Evolutionary conservation across 2,888 invertebrate genomes (phyloP).

Genomic region (Drosophila mimica): DNA sequence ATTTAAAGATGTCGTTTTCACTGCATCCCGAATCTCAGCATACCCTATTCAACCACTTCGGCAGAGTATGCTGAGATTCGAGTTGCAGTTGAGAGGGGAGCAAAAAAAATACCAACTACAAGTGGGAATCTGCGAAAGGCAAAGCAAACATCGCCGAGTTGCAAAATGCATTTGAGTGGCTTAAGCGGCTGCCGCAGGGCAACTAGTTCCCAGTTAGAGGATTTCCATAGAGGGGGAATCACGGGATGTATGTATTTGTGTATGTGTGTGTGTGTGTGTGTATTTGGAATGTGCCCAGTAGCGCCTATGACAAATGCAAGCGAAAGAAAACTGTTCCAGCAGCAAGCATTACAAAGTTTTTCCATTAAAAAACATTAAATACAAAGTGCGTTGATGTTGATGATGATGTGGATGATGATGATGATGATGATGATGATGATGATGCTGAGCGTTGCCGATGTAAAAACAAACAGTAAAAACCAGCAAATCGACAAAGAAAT

Average conservation of each 20-base stretch:
- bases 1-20: not conserved
- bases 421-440: constrained; percentile 19
- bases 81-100: constrained; percentile 14
- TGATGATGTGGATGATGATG: constrained; percentile 29
- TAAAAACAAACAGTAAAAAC: constrained; percentile 59
- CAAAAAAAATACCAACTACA: constrained; percentile 35
- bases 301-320: constrained; percentile 63
- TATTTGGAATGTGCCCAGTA: constrained; percentile 23
- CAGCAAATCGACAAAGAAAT: constrained; percentile 43
- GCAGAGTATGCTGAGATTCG: constrained; percentile 39
- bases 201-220: constrained; percentile 42
- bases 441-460: constrained; percentile 32
- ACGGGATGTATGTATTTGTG: not conserved
- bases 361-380: constrained; percentile 72
- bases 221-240: not conserved
- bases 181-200: constrained; percentile 57
- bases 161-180: constrained; percentile 65
- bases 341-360: constrained; percentile 66
- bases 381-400: constrained; percentile 64
- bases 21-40: not conserved
- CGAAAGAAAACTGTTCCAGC: constrained; percentile 53
- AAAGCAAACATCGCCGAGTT: constrained; percentile 66
- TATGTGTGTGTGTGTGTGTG: not conserved
- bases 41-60: not conserved
- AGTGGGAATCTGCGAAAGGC: constrained; percentile 54